Base-by-base conservation (phyloP, 2,888 invertebrate species). In the Marronus borbonicus region DNA sequence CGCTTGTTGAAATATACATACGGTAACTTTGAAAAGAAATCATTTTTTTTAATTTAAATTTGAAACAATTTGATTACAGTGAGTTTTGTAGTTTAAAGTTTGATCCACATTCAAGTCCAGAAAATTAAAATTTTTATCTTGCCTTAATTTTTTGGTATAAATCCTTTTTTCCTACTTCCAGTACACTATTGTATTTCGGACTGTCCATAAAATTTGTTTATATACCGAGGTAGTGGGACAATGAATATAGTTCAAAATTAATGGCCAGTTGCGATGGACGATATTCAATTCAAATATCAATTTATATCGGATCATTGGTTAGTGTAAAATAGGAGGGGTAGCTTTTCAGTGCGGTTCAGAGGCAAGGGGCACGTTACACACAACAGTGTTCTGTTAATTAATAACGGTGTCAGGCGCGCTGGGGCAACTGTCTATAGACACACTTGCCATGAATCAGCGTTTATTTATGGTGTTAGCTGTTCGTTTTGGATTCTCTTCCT, bases 371-470 rank as follows among this genome's bases (percentile, higher is more conserved):
- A 55, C 70, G 28, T 58, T 17, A 70, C 70, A 68, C 74, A 75
- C 55, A 39, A 36, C 66, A 62, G 72, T 84, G 84, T 84, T 83
- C 85, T 83, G 84, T 86, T 86, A 86, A 86, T 86, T 86, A 86
- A 86, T 86, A 85, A 85, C 83, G 83, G 83, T 84, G 85, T 84
- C 84, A 85, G 84, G 84, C 83, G 81, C 84, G 70, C 58, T 70
- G 83, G 83, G 83, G 81, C 80, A 84, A 84, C 82, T 84, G 85
- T 84, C 85, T 83, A 84, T 84, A 84, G 82, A 81, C 82, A 83
- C 83, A 84, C 83, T 83, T 80, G 81, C 85, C 83, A 86, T 86
- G 85, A 85, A 86, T 86, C 86, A 86, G 83, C 83, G 82, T 70
- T 85, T 85, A 85, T 86, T 86, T 86, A 86, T 84, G 83, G 84